Base-by-base conservation (phyloP, 2,113 vertebrate species). In the Meriones unguiculatus region DNA sequence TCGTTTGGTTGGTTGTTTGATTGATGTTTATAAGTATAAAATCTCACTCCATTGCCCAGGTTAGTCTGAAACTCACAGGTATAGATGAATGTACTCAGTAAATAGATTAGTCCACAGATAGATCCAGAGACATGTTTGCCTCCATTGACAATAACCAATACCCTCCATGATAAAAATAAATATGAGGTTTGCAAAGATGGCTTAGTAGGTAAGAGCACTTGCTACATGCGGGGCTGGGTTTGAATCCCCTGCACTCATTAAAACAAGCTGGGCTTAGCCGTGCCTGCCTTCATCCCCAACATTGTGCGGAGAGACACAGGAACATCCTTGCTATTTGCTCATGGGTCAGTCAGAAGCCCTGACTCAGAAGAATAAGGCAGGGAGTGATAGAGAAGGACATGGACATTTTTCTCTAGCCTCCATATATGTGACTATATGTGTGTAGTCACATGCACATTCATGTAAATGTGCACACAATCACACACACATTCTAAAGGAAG, bases 91-190 rank as follows among this genome's bases (percentile, higher is more conserved):
- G 24, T 18, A 30, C 6, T 52, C 15, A 30, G 62, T 52, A 91
- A 22, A 73, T 8, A 57, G 9, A n/a, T 10, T 50, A 7, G 25
- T 62, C 46, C 30, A 67, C 1, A 81, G 15, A 82, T 18, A 78
- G 20, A 75, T 54, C 1, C n/a, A 28, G 15, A 85, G 4, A 20
- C 64, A 9, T 28, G 28, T 80, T 95, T 84, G 5, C 87, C 32
- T 93, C 22, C 28, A n/a, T 0, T 73, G 41, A 76, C 54, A 52
- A 90, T 32, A 92, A 92, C 1, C 72, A 35, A 69, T 12, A 5
- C 2, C 59, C 6, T 93, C 17, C 65, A 85, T 86, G 24, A 85
- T 78, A 35, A 90, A 94, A 93, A 89, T 70, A 80, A 97, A 94
- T 22, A 89, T 41, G 46, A 67, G 62, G 14, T 46, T 46, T 67